A percentile compares a stretch with the other conserved stretches of the same genome.
phyloP scores from a whole-genome alignment of 2,113 vertebrate genomes.

The Oncorhynchus gorbuscha region DNA sequence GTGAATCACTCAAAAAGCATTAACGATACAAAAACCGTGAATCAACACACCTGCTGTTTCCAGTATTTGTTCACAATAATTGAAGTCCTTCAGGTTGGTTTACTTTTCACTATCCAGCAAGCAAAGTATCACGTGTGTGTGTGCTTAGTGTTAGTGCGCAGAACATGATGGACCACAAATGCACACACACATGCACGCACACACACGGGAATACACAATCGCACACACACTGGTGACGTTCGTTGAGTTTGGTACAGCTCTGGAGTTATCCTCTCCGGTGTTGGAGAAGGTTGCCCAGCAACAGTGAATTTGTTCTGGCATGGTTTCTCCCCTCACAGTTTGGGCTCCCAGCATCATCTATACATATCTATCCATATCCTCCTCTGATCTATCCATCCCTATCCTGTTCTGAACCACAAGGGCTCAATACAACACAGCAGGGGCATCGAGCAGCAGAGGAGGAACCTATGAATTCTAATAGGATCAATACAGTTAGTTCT shows the following conservation, averaged over 20 bases:
- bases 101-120: background rate
- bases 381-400: background rate
- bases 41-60: background rate
- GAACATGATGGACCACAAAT: background rate
- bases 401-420: background rate
- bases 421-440: background rate
- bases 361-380: constrained; percentile 3
- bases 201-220: background rate
- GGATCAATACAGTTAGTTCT: background rate
- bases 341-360: constrained; percentile 30
- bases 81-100: background rate
- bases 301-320: constrained; percentile 41
- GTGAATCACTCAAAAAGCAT: background rate
- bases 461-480: too few relatives aligned
- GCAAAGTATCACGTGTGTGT: background rate
- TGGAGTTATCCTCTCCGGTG: constrained; percentile 25
- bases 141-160: background rate
- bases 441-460: background rate
- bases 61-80: background rate
- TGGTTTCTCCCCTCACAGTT: constrained; percentile 36
- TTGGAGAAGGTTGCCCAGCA: constrained; percentile 49
- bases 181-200: background rate
- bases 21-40: background rate
- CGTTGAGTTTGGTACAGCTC: constrained; percentile 27
- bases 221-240: constrained; percentile 15